These are phyloP conservation scores for Gopherus flavomarginatus DNA, from an alignment of 2,113 vertebrate genomes.

Conservation along the genomic window DNA sequence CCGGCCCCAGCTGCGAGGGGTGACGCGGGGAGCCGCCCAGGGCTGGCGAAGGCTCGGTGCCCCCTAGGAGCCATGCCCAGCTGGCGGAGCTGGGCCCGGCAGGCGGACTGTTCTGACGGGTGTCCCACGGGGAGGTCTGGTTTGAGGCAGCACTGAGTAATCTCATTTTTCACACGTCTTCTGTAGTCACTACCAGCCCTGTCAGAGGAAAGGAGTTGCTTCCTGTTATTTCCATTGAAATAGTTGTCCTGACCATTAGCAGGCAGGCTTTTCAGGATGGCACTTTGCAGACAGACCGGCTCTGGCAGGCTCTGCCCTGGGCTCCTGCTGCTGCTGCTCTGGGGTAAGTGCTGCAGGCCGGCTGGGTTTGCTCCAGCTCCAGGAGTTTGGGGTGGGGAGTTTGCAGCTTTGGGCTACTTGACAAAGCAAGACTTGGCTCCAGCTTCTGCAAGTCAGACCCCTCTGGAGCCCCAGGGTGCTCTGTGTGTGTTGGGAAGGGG, in stretches of 20 bases:
- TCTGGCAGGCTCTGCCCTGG: conserved; percentile 2
- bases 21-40: background rate
- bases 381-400: background rate
- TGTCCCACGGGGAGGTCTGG: conserved; percentile 32
- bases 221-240: conserved; percentile 77
- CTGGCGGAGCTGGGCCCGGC: background rate
- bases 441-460: background rate
- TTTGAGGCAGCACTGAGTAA: conserved; percentile 45
- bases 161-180: conserved; percentile 78
- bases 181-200: conserved; percentile 72
- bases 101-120: background rate
- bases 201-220: conserved; percentile 79
- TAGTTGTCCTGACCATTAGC: conserved; percentile 60
- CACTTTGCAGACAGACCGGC: background rate
- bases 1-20: background rate
- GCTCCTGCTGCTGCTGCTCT: conserved; percentile 60
- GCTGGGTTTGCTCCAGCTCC: background rate
- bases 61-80: conserved; percentile 12
- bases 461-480: background rate
- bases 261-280: conserved; percentile 66
- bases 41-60: conserved; percentile 25
- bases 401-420: background rate
- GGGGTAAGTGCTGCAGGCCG: conserved; percentile 42
- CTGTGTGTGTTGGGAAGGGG: background rate
- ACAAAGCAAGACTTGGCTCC: background rate